Percentiles rank a stretch among this genome's conserved stretches.
These are phyloP conservation scores for Laothoe populi DNA, from an alignment of 2,888 invertebrate genomes.

Conservation along the genomic window DNA sequence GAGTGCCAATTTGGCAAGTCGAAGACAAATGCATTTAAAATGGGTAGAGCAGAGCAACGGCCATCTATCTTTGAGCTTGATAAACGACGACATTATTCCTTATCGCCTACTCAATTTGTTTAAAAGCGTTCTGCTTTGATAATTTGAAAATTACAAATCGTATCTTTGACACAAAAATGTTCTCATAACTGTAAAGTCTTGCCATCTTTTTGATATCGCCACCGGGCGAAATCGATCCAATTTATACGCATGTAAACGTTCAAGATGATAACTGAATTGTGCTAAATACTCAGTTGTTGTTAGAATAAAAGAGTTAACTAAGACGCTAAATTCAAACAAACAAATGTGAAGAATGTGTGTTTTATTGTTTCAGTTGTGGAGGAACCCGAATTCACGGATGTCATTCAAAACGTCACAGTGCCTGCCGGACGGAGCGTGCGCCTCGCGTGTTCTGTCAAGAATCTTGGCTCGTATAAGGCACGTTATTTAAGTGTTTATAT, in stretches of 20 bases:
- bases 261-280: constrained; percentile 1
- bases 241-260: constrained; percentile 39
- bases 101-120: constrained; percentile 85
- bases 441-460: constrained; percentile 95
- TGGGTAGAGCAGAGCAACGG: constrained; percentile 82
- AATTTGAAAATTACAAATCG: constrained; percentile 85
- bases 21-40: constrained; percentile 85
- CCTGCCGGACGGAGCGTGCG: constrained; percentile 95
- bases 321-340: not conserved
- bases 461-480: constrained; percentile 96
- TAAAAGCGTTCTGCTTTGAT: constrained; percentile 85
- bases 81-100: constrained; percentile 85
- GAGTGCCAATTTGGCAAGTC: constrained; percentile 81
- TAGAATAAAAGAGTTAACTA: not conserved
- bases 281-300: not conserved
- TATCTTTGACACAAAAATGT: constrained; percentile 80
- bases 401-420: constrained; percentile 95
- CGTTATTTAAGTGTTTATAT: constrained; percentile 35
- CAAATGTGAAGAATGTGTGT: not conserved
- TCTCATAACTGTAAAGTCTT: constrained; percentile 72
- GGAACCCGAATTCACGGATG: constrained; percentile 95
- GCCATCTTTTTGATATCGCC: constrained; percentile 62
- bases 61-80: constrained; percentile 83
- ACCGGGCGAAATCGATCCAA: constrained; percentile 56
- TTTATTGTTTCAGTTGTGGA: constrained; percentile 88